phyloP scores from a whole-genome alignment of 2,113 vertebrate species.

The Corythoichthys intestinalis region DNA sequence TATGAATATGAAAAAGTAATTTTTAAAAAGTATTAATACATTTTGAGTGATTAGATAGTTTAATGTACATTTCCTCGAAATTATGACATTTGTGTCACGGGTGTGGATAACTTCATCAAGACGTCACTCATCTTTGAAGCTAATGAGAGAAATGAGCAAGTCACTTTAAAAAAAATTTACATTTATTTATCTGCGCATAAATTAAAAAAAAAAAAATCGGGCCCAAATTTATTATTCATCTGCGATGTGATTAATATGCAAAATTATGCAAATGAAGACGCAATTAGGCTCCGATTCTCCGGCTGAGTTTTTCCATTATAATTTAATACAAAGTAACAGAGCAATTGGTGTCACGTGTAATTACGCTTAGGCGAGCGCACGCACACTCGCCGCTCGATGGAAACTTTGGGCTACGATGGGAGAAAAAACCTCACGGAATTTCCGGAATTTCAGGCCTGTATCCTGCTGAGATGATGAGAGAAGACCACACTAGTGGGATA shows the following conservation, averaged over 20 bases:
- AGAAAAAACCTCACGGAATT: too few relatives aligned
- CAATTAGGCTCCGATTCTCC: conserved; percentile 99
- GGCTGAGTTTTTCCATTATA: conserved; percentile 99
- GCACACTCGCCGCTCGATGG: neutral
- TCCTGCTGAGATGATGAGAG: neutral
- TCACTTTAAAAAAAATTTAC: conserved; percentile 86
- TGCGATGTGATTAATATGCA: conserved; percentile 99
- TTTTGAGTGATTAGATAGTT: neutral
- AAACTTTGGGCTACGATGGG: neutral
- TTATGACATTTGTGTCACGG: neutral
- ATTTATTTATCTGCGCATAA: conserved; percentile 88
- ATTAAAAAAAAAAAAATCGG: conserved; percentile 99
- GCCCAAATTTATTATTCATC: conserved; percentile 99
- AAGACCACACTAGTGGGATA: neutral
- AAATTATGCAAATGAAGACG: conserved; percentile 99
- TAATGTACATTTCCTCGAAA: neutral
- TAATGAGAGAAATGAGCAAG: conserved; percentile 97
- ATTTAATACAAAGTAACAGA: conserved; percentile 99
- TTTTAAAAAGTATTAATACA: neutral
- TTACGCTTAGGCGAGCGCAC: conserved; percentile 99
- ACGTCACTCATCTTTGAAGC: conserved; percentile 82
- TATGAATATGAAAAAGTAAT: neutral
- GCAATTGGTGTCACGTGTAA: conserved; percentile 99
- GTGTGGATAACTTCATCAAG: conserved; percentile 37
- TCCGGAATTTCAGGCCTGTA: too few relatives aligned